Evolutionary conservation across 2,888 invertebrate genomes (phyloP), one percentile per base, ranked within the genome.

Genomic region (Apodemia mormo): DNA sequence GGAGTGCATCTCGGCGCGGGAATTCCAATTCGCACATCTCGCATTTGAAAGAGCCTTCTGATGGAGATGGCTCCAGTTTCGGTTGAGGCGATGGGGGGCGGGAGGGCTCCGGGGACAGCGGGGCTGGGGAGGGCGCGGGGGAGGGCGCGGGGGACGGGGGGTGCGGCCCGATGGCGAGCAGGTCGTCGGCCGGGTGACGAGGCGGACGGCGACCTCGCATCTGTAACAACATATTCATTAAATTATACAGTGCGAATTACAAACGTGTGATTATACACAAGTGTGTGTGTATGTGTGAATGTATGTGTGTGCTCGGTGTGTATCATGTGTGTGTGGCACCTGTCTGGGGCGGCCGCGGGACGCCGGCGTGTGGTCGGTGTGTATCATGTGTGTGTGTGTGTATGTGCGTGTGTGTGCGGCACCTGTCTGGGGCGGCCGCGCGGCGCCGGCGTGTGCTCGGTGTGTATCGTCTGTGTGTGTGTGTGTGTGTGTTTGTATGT

Each of bases 21-120:
- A 97, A 97, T 77, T 96, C 95, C 66, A 95, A 94, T 69, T 96
- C 94, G 85, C 97, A 97, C 96, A 97, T 97, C 85, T 97, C 97
- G 83, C 97, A 97, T 76, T 95, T 96, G 87, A 95, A 96, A 64
- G 95, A 95, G 70, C 89, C 95, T 71, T 94, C 93, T 22, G 89
- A 84, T 43, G 8, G 40, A 0, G 88, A 66, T 22, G 56, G 29
- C 8, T 29, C 56, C 2, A 56, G 56, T 56, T 56, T 56, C 10
- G 30, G 29, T 10, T 29, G 9, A 2, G 71, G 69, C 66, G 29
- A 68, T 30, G 68, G 75, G n/a, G 33, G 68, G 45, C 52, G 74
- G 4, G 65, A 67, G 64, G 40, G 74, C 37, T 68, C 54, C 73
- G 71, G 66, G 58, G 45, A 30, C 67, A 66, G 73, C 54, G 29